Evolutionary conservation across 2,797 vertebrate species (phyloP), one percentile per base, ranked within the genome.

Genomic region (Enteromius trimaculatus): DNA sequence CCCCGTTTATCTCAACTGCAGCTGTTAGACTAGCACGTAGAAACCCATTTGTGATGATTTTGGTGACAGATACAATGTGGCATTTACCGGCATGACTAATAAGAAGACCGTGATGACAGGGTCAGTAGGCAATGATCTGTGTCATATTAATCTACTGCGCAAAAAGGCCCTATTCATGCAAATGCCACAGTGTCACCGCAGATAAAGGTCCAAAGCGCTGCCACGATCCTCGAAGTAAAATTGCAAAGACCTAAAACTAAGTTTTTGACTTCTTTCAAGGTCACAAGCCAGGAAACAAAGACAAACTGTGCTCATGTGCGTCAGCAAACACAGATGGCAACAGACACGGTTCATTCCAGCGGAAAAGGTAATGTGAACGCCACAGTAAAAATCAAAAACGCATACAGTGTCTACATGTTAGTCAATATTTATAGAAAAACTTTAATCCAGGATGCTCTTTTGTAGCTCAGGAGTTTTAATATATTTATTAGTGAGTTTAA

Each of bases 301-400:
- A 55, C n/a, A 10, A 60, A 71, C 55, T 84, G 85, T 88, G 64
- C 62, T 68, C 26, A 14, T 29, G 26, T 65, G 68, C 44, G 53
- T 85, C 78, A 55, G 4, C 7, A 29, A 21, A 77, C 64, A 75
- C 19, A 60, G 65, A 19, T 6, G 19, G 60, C 7, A 37, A 53
- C 47, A 37, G 49, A 55, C 47, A 8, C 4, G 8, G 39, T 58
- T 65, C 70, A 58, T 81, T 86, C 85, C 29, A 74, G 31, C 64
- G 60, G 64, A 78, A 47, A 51, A 78, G 31, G 31, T 77, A 80
- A 87, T 60, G 31, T 74, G 60, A 85, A 81, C 51, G 26, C 85
- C 58, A 77, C 58, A 17, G 65, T 31, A 31, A 31, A 53, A 75
- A 82, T 39, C 66, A n/a, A n/a, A 16, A 6, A 80, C 1, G 37